Percentiles rank a stretch among this genome's conserved stretches.
phyloP scores from a whole-genome alignment of 2,113 vertebrate species.

The Pipa parva region DNA sequence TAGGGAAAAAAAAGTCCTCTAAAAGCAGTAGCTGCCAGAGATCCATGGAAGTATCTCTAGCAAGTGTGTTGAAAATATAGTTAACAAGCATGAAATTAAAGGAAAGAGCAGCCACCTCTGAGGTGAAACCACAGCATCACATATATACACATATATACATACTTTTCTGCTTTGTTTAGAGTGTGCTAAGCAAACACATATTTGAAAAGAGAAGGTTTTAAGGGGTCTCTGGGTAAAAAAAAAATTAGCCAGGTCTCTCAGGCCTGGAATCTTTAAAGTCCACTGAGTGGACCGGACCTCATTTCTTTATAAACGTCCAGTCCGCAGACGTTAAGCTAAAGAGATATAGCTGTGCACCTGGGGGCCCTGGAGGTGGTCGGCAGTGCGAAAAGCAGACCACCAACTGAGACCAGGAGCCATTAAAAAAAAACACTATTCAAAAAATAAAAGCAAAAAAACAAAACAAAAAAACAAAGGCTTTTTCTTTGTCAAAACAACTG shows the following conservation, averaged over 20 bases:
- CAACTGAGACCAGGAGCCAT: slow-evolving; percentile 11
- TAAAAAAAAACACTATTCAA: slow-evolving; percentile 35
- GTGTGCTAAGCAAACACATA: slow-evolving; percentile 35
- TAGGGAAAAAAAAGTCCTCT: not conserved
- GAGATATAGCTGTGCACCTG: slow-evolving; percentile 30
- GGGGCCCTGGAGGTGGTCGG: slow-evolving; percentile 17
- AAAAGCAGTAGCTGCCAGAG: not conserved
- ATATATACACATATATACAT: slow-evolving; percentile 41
- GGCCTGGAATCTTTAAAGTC: slow-evolving; percentile 36
- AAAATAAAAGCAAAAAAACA: not conserved
- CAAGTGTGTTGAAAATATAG: slow-evolving; percentile 4
- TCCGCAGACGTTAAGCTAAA: slow-evolving; percentile 39
- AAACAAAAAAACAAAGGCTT: slow-evolving; percentile 5
- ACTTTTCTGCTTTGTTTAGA: slow-evolving; percentile 31
- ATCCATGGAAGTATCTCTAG: not conserved
- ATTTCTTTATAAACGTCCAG: slow-evolving; percentile 39
- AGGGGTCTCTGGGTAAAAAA: slow-evolving; percentile 18
- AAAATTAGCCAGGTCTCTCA: slow-evolving; percentile 35
- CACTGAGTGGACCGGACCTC: slow-evolving; percentile 38
- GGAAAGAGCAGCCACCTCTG: slow-evolving; percentile 23
- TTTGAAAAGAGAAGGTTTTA: slow-evolving; percentile 27
- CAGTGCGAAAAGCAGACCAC: slow-evolving; percentile 35
- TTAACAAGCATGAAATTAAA: slow-evolving; percentile 6
- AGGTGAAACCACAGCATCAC: slow-evolving; percentile 27
- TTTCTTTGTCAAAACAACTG: slow-evolving; percentile 27